A percentile compares a stretch with the other conserved stretches of the same genome.
These are phyloP conservation scores for Nyctibius grandis DNA, from an alignment of 2,797 vertebrate genomes.

Conservation along the genomic window DNA sequence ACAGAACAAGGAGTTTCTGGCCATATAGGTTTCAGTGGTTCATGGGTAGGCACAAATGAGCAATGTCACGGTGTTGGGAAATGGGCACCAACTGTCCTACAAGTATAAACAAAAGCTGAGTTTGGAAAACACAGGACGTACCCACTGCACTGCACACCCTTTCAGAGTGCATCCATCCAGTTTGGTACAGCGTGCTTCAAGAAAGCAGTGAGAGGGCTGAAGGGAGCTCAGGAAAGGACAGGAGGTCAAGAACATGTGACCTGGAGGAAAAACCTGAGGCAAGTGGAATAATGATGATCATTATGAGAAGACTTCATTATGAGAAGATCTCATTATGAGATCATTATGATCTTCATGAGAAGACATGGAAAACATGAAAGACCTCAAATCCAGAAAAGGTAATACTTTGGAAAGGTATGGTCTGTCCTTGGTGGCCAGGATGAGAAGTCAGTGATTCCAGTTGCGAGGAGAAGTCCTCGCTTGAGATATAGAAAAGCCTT, in stretches of 20 bases:
- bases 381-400: not conserved
- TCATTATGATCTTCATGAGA: too few relatives aligned
- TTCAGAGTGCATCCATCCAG: not conserved
- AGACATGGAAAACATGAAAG: fast-evolving
- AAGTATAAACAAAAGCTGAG: not conserved
- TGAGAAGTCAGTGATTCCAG: not conserved
- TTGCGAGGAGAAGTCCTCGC: not conserved
- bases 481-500: not conserved
- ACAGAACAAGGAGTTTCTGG: not conserved
- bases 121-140: not conserved
- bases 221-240: not conserved
- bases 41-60: not conserved
- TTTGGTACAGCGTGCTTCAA: fast-evolving
- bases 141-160: not conserved
- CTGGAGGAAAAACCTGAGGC: not conserved
- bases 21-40: not conserved
- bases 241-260: not conserved
- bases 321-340: too few relatives aligned
- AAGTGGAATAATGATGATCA: too few relatives aligned
- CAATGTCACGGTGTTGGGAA: not conserved
- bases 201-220: not conserved
- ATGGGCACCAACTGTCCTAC: not conserved
- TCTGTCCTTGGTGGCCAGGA: not conserved
- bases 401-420: fast-evolving
- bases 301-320: too few relatives aligned